Conservation (phyloP, 2,113 vertebrate species). For the Toxotes jaculatrix region DNA sequence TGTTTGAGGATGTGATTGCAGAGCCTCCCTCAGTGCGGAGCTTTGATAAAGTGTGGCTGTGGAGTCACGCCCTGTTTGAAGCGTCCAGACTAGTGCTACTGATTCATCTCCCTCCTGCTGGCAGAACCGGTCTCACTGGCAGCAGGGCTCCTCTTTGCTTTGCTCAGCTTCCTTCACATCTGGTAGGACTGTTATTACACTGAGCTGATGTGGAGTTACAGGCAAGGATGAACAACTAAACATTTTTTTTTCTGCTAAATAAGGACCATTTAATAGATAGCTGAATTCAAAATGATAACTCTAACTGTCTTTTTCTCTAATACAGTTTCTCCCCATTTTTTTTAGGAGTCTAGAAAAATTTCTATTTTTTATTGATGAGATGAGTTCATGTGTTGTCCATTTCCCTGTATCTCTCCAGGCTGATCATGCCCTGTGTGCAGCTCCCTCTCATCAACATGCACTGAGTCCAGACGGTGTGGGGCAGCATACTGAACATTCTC, state of each 20-base stretch:
- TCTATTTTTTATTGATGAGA: neutral
- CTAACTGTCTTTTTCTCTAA: neutral
- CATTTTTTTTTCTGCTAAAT: neutral
- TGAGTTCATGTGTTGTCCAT: conserved; percentile 14
- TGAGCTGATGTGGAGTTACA: neutral
- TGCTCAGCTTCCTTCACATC: conserved; percentile 78
- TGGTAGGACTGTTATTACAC: conserved; percentile 54
- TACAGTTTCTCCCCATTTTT: neutral
- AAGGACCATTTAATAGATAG: neutral
- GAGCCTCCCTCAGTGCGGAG: conserved; percentile 75
- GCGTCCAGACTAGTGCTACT: conserved; percentile 72
- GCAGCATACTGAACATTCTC: conserved; percentile 68
- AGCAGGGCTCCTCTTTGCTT: conserved; percentile 70
- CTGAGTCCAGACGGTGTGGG: conserved; percentile 75
- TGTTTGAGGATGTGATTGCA: conserved; percentile 80
- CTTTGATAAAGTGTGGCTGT: conserved; percentile 77
- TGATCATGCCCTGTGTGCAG: conserved; percentile 76
- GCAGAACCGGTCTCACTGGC: conserved; percentile 73
- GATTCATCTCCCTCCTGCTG: conserved; percentile 73
- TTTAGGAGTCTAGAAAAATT: neutral
- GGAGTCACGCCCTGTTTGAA: conserved; percentile 78
- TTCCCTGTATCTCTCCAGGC: conserved; percentile 58
- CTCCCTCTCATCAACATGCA: conserved; percentile 77
- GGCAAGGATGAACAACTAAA: neutral
- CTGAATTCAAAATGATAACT: neutral